Base-by-base conservation (phyloP, 35 echinoderm and acorn worm genomes). In the Chiridota heheva region DNA sequence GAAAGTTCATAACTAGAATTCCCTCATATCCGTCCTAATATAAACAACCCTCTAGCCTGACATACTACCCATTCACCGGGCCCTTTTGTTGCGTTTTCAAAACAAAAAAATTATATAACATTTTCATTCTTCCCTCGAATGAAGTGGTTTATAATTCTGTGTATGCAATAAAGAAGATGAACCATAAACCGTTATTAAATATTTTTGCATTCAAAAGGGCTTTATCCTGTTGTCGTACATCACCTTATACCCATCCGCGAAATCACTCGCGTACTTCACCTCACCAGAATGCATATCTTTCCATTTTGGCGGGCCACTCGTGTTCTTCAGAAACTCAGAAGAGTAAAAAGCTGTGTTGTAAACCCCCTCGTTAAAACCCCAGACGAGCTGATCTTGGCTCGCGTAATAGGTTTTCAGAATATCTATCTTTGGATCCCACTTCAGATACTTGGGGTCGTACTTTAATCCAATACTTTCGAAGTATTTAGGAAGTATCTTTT, bases 401-500 rank as follows among this genome's bases (percentile, higher is more conserved):
- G 51, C 58, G 13, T 78, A 60, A 81, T 82, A 91, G 18, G 68
- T 82, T 46, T 70, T 49, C 44, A 80, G 43, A 40, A 72, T 42
- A 4, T 60, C 62, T 39, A 85, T 82, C 4, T 67, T 67, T 3
- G 46, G 30, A 7, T 69, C 46, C 88, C 81, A 77, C 49, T 79
- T 47, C 28, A 91, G 32, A 20, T 86, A 67, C 16, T 81, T 67
- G 0, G 69, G 53, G 44, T 76, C 84, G 34, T 70, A 91, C 36
- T 58, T 58, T 16, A 91, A 80, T 17, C 82, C 88, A 7, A 91
- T 24, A 2, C 61, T 63, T 27, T 70, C 74, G 49, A 84, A 91
- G 62, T 91, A 91, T 49, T 84, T 69, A 2, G 68, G 82, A 34
- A 91, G 45, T 2, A 84, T 79, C 37, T 77, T 67, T 35, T 80